Percentiles rank a stretch among this genome's conserved stretches.
These are phyloP conservation scores for Guaruba guarouba DNA, from an alignment of 2,113 vertebrate species.

Conservation along the genomic window DNA sequence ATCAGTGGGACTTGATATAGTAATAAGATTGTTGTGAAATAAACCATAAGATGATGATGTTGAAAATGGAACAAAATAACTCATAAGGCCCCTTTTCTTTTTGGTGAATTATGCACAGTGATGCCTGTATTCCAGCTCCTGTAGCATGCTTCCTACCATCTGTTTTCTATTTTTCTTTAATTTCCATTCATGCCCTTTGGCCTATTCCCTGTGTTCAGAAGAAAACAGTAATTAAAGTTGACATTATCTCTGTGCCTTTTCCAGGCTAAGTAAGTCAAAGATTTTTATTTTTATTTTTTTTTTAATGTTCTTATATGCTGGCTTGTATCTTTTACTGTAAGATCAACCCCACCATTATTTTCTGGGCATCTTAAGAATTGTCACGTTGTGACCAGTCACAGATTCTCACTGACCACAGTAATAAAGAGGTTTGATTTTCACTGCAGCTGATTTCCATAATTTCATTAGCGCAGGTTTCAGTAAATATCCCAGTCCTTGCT, in stretches of 20 bases:
- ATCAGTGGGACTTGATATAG: constrained; percentile 8
- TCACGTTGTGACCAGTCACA: background rate
- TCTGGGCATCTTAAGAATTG: background rate
- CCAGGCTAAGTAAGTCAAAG: constrained; percentile 38
- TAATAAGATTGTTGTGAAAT: constrained; percentile 34
- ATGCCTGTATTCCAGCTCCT: constrained; percentile 61
- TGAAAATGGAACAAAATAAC: constrained; percentile 30
- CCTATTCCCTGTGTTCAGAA: constrained; percentile 65
- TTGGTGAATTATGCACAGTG: constrained; percentile 52
- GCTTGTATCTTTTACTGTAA: background rate
- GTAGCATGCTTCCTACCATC: constrained; percentile 68
- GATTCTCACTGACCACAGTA: background rate
- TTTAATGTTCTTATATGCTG: background rate
- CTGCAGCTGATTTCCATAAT: background rate
- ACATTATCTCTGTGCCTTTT: constrained; percentile 70
- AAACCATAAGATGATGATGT: constrained; percentile 10
- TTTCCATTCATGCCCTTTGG: constrained; percentile 74
- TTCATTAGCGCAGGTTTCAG: background rate
- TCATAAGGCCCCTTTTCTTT: constrained; percentile 11
- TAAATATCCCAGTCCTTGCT: background rate
- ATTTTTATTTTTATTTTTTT: background rate
- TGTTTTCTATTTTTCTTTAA: constrained; percentile 79
- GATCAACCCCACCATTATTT: background rate
- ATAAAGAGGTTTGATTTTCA: background rate
- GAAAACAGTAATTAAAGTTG: constrained; percentile 72